Evolutionary conservation across 1,140 invertebrate species (phyloP), one percentile per base, ranked within the genome.

Genomic region (Glossosoma conforme): DNA sequence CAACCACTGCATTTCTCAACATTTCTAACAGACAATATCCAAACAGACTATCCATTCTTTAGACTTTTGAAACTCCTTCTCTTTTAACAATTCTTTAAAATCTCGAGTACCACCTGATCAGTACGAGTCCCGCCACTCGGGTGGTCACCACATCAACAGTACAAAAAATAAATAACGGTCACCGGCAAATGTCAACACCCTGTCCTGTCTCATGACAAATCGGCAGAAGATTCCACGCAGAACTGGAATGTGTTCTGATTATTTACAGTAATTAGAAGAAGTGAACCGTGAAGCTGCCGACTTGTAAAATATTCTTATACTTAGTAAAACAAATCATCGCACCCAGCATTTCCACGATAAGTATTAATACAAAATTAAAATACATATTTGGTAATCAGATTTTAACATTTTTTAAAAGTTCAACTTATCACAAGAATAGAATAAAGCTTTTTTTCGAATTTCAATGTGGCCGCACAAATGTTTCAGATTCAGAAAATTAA

Each of bases 1-100:
- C 55, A 57, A 57, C 55, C 55, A 43, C 55, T 57, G 44, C 36
- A 52, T 41, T 35, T 45, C 44, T 38, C 28, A 57, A 52, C 52
- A 37, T 43, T 42, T 41, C 37, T 47, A 48, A 48, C 32, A 54
- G 44, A 43, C 43, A 53, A 53, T 53, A 53, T 45, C 40, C 44
- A 41, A 35, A 42, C 14, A 44, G 22, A 44, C 49, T 33, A 43
- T 52, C 40, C 32, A 17, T 17, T 8, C 24, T 37, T 47, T 47
- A 33, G 43, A 44, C 43, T 44, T 44, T 44, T 11, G 36, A 11
- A 38, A 17, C 17, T 10, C 17, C 14, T 17, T 13, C 18, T 18
- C 6, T 38, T 15, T 17, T 18, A 17, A 38, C 36, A 17, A 38
- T 17, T 38, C 15, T 17, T 17, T 17, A 17, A 17, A 38, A 38